phyloP scores from a whole-genome alignment of 2,797 vertebrate species.

The Momotus momota region DNA sequence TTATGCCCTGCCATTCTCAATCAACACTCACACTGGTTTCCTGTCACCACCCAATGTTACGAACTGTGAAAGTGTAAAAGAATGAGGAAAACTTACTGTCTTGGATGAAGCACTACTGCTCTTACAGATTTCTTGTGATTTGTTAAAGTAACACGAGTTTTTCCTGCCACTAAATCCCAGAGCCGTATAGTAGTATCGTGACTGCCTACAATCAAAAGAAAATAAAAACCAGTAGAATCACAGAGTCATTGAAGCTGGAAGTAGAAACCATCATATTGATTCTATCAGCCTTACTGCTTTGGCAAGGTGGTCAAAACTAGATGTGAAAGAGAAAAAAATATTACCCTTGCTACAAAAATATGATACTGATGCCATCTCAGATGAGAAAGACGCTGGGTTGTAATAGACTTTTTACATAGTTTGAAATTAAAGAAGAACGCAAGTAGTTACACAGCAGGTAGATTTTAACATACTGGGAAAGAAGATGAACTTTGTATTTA shows the following conservation, averaged over 20 bases:
- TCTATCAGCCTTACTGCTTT: neutral
- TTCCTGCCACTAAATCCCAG: constrained; percentile 97
- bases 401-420: neutral
- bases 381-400: neutral
- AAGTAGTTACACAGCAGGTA: neutral
- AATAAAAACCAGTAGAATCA: neutral
- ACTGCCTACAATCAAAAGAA: constrained; percentile 83
- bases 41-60: neutral
- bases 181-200: constrained; percentile 97
- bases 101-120: constrained; percentile 92
- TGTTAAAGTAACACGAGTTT: constrained; percentile 97
- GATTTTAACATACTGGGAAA: neutral
- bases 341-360: neutral
- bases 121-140: constrained; percentile 99
- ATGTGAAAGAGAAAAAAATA: neutral
- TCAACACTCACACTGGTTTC: neutral
- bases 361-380: neutral
- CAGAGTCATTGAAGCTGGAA: too few relatives aligned
- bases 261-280: neutral
- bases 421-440: neutral
- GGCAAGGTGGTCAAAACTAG: neutral
- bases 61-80: neutral
- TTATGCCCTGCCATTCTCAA: neutral
- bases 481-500: neutral
- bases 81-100: constrained; percentile 85